These are phyloP conservation scores for Leptodactylus fallax DNA, from an alignment of 2,797 vertebrate species.

Conservation along the genomic window DNA sequence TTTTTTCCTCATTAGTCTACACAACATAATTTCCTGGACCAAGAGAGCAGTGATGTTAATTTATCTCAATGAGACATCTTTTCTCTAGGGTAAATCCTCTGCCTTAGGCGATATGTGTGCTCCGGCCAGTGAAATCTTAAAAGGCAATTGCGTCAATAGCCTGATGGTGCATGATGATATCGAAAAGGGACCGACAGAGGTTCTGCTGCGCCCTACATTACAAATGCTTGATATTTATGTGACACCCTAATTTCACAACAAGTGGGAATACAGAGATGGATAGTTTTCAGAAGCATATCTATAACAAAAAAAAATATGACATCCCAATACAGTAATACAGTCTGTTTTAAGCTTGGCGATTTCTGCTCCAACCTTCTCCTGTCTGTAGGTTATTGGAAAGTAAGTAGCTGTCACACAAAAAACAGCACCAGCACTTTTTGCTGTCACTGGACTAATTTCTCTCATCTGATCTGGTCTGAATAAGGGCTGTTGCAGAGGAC, in stretches of 20 bases:
- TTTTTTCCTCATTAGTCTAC: neutral
- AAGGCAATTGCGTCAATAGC: neutral
- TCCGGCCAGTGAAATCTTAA: neutral
- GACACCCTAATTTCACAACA: neutral
- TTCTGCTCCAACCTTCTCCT: no score
- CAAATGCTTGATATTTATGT: neutral
- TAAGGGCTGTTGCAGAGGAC: no score
- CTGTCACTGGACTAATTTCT: no score
- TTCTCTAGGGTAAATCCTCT: neutral
- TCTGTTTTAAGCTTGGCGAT: no score
- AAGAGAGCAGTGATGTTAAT: neutral
- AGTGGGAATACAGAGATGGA: neutral
- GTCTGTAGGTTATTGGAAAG: no score
- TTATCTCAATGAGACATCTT: neutral
- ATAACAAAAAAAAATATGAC: no score
- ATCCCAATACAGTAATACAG: no score
- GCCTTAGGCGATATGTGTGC: neutral
- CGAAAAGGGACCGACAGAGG: neutral
- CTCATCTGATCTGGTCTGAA: no score
- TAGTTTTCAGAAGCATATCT: no score
- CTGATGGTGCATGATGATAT: neutral
- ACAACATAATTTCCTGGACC: neutral
- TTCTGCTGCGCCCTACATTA: neutral
- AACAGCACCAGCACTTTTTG: no score
- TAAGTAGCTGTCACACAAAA: no score